A percentile compares a stretch with the other conserved stretches of the same genome.
These are phyloP conservation scores for Eristalinus sepulchralis DNA, from an alignment of 2,888 invertebrate genomes.

Conservation along the genomic window DNA sequence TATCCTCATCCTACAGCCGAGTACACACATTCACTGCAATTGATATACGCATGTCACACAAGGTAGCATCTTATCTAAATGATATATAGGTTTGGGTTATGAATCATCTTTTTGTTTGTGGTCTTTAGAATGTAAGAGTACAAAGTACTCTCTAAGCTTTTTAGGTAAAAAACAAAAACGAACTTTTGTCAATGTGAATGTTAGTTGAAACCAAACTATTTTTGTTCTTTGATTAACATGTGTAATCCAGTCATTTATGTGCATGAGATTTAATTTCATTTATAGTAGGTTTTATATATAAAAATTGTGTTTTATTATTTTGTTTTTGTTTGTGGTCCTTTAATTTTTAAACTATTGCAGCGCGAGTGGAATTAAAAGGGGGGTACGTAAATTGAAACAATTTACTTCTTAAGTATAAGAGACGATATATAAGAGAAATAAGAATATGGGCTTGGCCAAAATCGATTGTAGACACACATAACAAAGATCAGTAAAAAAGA, in stretches of 20 bases:
- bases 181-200: conserved; percentile 22
- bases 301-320: conserved; percentile 4
- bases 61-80: background rate
- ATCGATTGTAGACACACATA: background rate
- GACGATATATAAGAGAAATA: background rate
- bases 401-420: conserved; percentile 34
- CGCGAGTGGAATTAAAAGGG: conserved; percentile 17
- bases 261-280: conserved; percentile 37
- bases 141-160: conserved; percentile 53
- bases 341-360: conserved; percentile 12
- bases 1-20: background rate
- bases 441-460: background rate
- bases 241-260: conserved; percentile 67
- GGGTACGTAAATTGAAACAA: conserved; percentile 27
- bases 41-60: background rate
- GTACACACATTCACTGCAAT: background rate
- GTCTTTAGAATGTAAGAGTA: conserved; percentile 40
- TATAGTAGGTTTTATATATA: conserved; percentile 13
- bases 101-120: conserved; percentile 3
- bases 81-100: conserved; percentile 4
- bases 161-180: conserved; percentile 46
- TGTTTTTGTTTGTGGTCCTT: conserved; percentile 23
- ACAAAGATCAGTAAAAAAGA: background rate
- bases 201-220: conserved; percentile 20
- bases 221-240: conserved; percentile 36